Evolutionary conservation across 2,888 invertebrate species (phyloP).

Genomic region (Tachystola acroxantha): DNA sequence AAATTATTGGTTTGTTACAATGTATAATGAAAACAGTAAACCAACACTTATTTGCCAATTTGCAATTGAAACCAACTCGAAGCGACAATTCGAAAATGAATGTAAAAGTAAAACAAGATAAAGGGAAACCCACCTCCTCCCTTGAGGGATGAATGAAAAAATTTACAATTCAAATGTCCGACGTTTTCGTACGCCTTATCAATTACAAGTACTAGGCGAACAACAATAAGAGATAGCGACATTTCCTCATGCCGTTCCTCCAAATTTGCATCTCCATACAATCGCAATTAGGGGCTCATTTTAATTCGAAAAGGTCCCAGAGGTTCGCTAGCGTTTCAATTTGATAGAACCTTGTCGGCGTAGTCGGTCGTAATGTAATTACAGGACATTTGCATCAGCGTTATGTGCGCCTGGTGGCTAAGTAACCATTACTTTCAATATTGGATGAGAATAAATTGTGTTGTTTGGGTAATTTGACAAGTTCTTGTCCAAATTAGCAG

Average conservation of each 20-base stretch:
- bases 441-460: conserved; percentile 40
- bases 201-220: conserved; percentile 67
- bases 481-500: background rate
- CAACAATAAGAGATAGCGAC: conserved; percentile 52
- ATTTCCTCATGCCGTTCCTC: conserved; percentile 32
- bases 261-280: conserved; percentile 60
- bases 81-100: conserved; percentile 9
- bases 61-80: background rate
- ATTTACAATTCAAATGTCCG: conserved; percentile 67
- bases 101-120: conserved; percentile 10
- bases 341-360: conserved; percentile 42
- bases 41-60: no score
- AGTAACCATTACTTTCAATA: conserved; percentile 54
- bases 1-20: no score
- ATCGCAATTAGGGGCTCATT: conserved; percentile 44
- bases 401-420: conserved; percentile 52
- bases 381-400: conserved; percentile 59
- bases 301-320: conserved; percentile 48
- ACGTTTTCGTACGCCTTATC: conserved; percentile 57
- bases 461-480: background rate
- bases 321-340: conserved; percentile 39
- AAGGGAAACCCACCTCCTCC: conserved; percentile 16
- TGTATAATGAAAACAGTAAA: no score
- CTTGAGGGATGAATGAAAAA: conserved; percentile 38
- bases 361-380: conserved; percentile 41